phyloP scores from a whole-genome alignment of 2,797 vertebrate genomes.

The Pyrocephalus nanus region DNA sequence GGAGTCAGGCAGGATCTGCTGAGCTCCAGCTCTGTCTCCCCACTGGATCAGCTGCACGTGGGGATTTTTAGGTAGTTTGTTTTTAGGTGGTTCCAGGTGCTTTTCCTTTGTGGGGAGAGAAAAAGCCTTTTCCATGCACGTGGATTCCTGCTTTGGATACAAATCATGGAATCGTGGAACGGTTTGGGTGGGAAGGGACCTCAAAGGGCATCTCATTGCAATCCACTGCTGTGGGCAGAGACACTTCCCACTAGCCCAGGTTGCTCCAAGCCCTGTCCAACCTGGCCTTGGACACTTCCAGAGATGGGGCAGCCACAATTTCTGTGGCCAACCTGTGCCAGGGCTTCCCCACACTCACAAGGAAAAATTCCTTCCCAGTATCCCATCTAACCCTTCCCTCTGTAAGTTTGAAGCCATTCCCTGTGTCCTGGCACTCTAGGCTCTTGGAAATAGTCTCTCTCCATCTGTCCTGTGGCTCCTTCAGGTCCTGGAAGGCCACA shows the following conservation, averaged over 20 bases:
- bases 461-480: not conserved
- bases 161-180: fast-evolving
- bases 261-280: fast-evolving
- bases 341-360: not conserved
- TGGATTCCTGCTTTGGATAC: not conserved
- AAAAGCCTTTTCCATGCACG: not conserved
- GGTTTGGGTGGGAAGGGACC: not conserved
- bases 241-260: not conserved
- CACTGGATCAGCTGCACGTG: not conserved
- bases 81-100: not conserved
- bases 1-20: not conserved
- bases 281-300: not conserved
- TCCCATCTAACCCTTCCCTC: not conserved
- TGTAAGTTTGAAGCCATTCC: not conserved
- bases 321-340: fast-evolving
- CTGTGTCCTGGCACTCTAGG: not conserved
- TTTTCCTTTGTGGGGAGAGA: too few species aligned
- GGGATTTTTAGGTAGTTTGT: not conserved
- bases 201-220: not conserved
- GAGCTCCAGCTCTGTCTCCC: not conserved
- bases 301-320: not conserved
- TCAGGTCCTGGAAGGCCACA: not conserved
- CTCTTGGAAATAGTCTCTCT: not conserved
- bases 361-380: not conserved
- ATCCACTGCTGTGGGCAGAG: not conserved